Evolutionary conservation across 2,888 invertebrate genomes (phyloP).

Genomic region (Acleris literana): DNA sequence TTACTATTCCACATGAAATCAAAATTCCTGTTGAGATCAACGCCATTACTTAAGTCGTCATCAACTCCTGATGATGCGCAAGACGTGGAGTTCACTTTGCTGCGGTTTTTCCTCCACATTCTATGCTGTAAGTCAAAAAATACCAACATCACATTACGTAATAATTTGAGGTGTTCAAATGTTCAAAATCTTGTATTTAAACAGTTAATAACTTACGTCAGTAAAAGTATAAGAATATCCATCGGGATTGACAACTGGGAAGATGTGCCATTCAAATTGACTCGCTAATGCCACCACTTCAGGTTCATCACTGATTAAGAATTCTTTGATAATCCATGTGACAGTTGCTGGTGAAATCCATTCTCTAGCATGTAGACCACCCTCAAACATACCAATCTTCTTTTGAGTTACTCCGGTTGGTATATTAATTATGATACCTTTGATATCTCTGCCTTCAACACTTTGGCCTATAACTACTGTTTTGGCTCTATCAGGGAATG

Average conservation of each 20-base stretch:
- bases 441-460: constrained; percentile 84
- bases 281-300: constrained; percentile 82
- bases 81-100: constrained; percentile 46
- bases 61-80: constrained; percentile 39
- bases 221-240: constrained; percentile 87
- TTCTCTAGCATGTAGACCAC: constrained; percentile 88
- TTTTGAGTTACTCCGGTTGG: constrained; percentile 67
- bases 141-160: background rate
- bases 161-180: too few species aligned
- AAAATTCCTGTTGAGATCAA: constrained; percentile 50
- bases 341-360: constrained; percentile 87
- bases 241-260: constrained; percentile 90
- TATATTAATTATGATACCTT: constrained; percentile 78
- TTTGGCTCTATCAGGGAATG: constrained; percentile 77
- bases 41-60: constrained; percentile 41
- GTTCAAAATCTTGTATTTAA: too few species aligned
- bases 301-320: constrained; percentile 83
- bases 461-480: constrained; percentile 82
- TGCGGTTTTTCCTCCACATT: constrained; percentile 87
- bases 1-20: constrained; percentile 67
- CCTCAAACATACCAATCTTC: constrained; percentile 81
- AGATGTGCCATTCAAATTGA: constrained; percentile 89
- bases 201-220: too few species aligned
- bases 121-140: constrained; percentile 84
- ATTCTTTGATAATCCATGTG: constrained; percentile 86